A percentile compares a stretch with the other conserved stretches of the same genome.
phyloP scores from a whole-genome alignment of 1,140 invertebrate genomes.

The Drosophila ercepeae region DNA sequence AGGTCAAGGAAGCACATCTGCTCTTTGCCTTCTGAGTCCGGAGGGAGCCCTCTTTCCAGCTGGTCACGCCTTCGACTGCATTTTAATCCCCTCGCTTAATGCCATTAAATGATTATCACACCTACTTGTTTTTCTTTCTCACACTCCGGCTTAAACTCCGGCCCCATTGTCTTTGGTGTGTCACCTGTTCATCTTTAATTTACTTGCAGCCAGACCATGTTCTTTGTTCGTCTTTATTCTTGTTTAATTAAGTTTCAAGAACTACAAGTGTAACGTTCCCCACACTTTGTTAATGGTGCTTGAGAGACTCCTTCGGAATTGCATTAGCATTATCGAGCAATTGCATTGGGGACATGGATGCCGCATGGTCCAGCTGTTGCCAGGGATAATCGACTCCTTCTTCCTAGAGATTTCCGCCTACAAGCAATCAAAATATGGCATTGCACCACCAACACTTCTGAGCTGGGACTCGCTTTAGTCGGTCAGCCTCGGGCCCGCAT shows the following conservation, averaged over 20 bases:
- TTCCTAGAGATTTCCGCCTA: slow-evolving; percentile 18
- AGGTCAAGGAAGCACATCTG: slow-evolving; percentile 30
- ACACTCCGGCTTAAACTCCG: not conserved
- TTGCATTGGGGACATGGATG: not conserved
- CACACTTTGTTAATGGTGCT: not conserved
- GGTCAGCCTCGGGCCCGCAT: slow-evolving; percentile 14
- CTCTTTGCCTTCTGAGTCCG: slow-evolving; percentile 1
- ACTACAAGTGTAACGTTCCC: not conserved
- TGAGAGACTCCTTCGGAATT: not conserved
- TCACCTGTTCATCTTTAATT: slow-evolving; percentile 52
- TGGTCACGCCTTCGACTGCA: slow-evolving; percentile 55
- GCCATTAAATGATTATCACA: slow-evolving; percentile 75
- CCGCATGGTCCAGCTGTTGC: slow-evolving; percentile 30
- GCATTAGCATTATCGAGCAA: slow-evolving; percentile 22
- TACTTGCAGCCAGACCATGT: too few species aligned
- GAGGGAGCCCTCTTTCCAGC: not conserved
- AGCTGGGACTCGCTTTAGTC: not conserved
- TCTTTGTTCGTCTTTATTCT: slow-evolving; percentile 32
- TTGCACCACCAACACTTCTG: too few species aligned
- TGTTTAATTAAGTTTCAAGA: slow-evolving; percentile 37
- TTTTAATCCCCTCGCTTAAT: slow-evolving; percentile 68
- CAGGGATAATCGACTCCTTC: slow-evolving; percentile 10
- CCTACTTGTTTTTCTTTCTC: slow-evolving; percentile 32
- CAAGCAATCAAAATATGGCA: slow-evolving; percentile 59
- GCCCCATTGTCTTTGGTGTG: slow-evolving; percentile 8